Conservation (phyloP, 2,113 vertebrate species). For the Callionymus lyra region DNA sequence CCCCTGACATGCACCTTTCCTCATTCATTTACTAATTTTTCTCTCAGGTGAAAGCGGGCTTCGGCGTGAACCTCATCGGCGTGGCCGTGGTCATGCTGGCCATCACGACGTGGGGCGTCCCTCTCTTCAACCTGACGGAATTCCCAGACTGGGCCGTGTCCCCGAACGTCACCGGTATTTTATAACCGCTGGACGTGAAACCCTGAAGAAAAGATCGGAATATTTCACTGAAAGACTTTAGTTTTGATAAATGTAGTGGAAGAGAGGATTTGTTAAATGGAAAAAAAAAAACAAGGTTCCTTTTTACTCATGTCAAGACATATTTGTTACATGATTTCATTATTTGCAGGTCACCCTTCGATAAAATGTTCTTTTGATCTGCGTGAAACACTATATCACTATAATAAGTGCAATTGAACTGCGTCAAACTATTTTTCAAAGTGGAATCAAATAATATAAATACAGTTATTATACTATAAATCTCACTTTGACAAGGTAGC, state of each 20-base stretch:
- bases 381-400: no score
- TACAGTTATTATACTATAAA: no score
- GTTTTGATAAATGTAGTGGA: background rate
- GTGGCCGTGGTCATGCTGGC: slow-evolving; percentile 89
- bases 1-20: background rate
- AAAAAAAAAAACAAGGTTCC: slow-evolving; percentile 4
- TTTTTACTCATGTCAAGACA: no score
- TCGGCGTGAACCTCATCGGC: slow-evolving; percentile 93
- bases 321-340: no score
- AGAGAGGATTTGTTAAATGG: slow-evolving; percentile 1
- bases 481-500: no score
- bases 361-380: no score
- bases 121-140: slow-evolving; percentile 80
- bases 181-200: slow-evolving; percentile 41
- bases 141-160: slow-evolving; percentile 82
- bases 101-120: slow-evolving; percentile 90
- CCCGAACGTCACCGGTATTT: slow-evolving; percentile 71
- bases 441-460: no score
- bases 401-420: no score
- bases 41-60: slow-evolving; percentile 87
- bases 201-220: background rate
- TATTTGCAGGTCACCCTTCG: no score
- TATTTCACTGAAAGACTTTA: slow-evolving; percentile 1
- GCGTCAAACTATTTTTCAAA: no score
- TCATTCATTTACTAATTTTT: background rate